Evolutionary conservation across 2,113 vertebrate genomes (phyloP).

Genomic region (Ammodytes dubius): DNA sequence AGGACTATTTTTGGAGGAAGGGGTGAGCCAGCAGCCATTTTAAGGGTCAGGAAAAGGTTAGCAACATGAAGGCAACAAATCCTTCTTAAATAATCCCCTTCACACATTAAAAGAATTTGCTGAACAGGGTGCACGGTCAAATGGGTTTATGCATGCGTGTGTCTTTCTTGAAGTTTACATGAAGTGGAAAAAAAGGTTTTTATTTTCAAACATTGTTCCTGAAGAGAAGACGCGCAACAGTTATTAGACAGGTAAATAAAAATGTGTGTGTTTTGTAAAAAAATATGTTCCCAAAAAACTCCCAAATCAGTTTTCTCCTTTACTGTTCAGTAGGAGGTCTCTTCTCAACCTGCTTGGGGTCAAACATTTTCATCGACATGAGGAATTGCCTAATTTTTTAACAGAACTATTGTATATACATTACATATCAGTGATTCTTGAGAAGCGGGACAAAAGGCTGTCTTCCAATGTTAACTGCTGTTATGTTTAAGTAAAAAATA

Average conservation of each 20-base stretch:
- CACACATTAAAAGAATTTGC: neutral
- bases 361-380: constrained; percentile 23
- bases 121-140: neutral
- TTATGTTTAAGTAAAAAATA: too few species aligned
- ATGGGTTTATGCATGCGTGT: neutral
- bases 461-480: too few species aligned
- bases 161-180: neutral
- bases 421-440: too few species aligned
- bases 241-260: neutral
- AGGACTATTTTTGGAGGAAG: constrained; percentile 1
- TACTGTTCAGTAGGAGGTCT: neutral
- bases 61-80: neutral
- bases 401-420: too few species aligned
- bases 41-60: constrained; percentile 9
- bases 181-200: neutral
- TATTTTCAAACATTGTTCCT: neutral
- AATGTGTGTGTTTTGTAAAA: neutral
- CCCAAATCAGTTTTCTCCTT: neutral
- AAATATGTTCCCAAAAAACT: constrained; percentile 2
- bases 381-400: too few species aligned
- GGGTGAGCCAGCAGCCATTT: constrained; percentile 1
- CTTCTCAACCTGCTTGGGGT: neutral
- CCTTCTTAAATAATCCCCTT: neutral
- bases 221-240: neutral
- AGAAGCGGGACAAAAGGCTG: too few species aligned